Conservation (phyloP, 1,140 invertebrate species). For the Cotesia vestalis region DNA sequence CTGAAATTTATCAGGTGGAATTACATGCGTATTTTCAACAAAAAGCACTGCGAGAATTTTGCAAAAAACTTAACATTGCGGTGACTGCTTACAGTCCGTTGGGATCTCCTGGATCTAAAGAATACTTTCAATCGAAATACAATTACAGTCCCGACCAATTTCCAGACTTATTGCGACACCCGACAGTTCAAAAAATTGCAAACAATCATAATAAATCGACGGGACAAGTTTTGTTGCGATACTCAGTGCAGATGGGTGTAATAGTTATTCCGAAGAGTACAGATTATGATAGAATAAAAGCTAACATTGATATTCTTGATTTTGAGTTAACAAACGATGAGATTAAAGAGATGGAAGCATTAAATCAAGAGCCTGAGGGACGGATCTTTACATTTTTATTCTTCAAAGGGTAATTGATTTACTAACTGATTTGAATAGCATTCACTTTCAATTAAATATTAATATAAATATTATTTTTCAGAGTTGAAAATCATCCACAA, state of each 20-base stretch:
- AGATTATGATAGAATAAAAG: constrained; percentile 74
- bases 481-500: constrained; percentile 67
- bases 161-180: constrained; percentile 76
- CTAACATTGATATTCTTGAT: constrained; percentile 72
- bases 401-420: constrained; percentile 64
- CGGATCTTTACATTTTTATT: constrained; percentile 70
- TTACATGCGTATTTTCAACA: constrained; percentile 87
- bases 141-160: constrained; percentile 68
- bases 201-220: constrained; percentile 74
- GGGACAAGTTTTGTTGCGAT: constrained; percentile 82
- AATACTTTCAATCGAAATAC: constrained; percentile 63
- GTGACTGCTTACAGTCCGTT: constrained; percentile 87
- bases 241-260: constrained; percentile 77
- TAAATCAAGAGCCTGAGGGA: constrained; percentile 68
- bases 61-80: constrained; percentile 74
- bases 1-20: constrained; percentile 70
- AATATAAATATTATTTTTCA: constrained; percentile 46
- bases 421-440: background rate
- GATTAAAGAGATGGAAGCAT: constrained; percentile 61
- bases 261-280: constrained; percentile 87
- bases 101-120: constrained; percentile 72
- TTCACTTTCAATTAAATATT: background rate
- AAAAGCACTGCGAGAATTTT: constrained; percentile 77
- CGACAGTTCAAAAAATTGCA: constrained; percentile 75
- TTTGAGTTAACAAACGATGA: constrained; percentile 68